Conservation (phyloP, 1,140 invertebrate species). For the Euura lappo region DNA sequence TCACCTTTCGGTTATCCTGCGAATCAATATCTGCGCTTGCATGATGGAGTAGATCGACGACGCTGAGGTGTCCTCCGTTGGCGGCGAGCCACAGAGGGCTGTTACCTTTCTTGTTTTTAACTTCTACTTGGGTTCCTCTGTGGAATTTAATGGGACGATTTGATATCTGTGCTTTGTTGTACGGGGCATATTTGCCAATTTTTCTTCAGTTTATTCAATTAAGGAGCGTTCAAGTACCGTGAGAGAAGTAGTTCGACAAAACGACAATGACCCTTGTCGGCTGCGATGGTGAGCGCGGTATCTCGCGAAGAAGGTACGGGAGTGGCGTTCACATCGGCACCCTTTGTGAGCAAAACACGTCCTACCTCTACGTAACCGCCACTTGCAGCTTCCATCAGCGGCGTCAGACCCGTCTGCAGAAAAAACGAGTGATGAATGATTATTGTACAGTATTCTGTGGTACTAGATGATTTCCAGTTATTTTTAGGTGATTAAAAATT, state of each 20-base stretch:
- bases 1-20: conserved; percentile 90
- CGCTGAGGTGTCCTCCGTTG: conserved; percentile 96
- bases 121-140: conserved; percentile 88
- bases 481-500: too few species aligned
- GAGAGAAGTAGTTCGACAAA: conserved; percentile 88
- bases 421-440: conserved; percentile 3
- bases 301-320: conserved; percentile 97
- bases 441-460: too few species aligned
- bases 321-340: conserved; percentile 97
- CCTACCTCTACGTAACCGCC: conserved; percentile 99
- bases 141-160: conserved; percentile 5
- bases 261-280: conserved; percentile 97
- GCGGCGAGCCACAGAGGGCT: conserved; percentile 98
- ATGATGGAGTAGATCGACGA: conserved; percentile 91
- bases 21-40: conserved; percentile 95
- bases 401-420: conserved; percentile 90
- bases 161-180: too few species aligned
- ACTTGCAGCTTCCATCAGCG: conserved; percentile 98
- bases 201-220: too few species aligned
- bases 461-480: too few species aligned
- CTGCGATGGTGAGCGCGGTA: conserved; percentile 98
- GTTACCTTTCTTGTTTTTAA: conserved; percentile 99
- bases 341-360: conserved; percentile 91
- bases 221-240: conserved; percentile 42
- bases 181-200: too few species aligned